Conservation (phyloP, 2,888 invertebrate genomes). For the Orchestes rusci region DNA sequence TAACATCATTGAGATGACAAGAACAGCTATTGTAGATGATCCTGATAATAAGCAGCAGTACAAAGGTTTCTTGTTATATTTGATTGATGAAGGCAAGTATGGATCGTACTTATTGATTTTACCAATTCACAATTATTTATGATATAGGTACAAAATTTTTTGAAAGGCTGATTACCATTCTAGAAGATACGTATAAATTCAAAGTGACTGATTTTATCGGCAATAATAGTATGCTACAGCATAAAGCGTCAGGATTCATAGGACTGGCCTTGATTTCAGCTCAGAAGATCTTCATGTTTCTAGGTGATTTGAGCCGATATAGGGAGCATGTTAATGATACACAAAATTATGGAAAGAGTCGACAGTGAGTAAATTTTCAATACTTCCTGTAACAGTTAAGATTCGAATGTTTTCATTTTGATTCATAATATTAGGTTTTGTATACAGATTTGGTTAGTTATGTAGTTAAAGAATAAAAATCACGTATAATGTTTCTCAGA, state of each 20-base stretch:
- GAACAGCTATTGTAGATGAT: slow-evolving; percentile 59
- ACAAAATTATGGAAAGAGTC: slow-evolving; percentile 70
- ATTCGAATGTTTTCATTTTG: too few species aligned
- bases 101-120: background rate
- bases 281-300: slow-evolving; percentile 80
- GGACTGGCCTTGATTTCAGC: slow-evolving; percentile 75
- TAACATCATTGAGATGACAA: slow-evolving; percentile 75
- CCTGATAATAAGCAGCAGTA: slow-evolving; percentile 56
- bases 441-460: too few species aligned
- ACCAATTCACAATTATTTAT: slow-evolving; percentile 1
- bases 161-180: slow-evolving; percentile 61
- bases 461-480: too few species aligned
- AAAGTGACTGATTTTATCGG: slow-evolving; percentile 57
- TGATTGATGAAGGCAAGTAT: slow-evolving; percentile 63
- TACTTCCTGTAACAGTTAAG: too few species aligned
- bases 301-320: slow-evolving; percentile 91
- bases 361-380: slow-evolving; percentile 63
- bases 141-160: slow-evolving; percentile 56
- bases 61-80: slow-evolving; percentile 56
- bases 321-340: slow-evolving; percentile 77
- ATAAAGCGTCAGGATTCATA: slow-evolving; percentile 59
- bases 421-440: too few species aligned
- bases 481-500: too few species aligned
- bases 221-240: slow-evolving; percentile 51
- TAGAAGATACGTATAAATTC: slow-evolving; percentile 72